Percentiles rank a stretch among this genome's conserved stretches.
Evolutionary conservation across 2,113 vertebrate species (phyloP).

Genomic region (Gnathonemus echidnorhynchus): DNA sequence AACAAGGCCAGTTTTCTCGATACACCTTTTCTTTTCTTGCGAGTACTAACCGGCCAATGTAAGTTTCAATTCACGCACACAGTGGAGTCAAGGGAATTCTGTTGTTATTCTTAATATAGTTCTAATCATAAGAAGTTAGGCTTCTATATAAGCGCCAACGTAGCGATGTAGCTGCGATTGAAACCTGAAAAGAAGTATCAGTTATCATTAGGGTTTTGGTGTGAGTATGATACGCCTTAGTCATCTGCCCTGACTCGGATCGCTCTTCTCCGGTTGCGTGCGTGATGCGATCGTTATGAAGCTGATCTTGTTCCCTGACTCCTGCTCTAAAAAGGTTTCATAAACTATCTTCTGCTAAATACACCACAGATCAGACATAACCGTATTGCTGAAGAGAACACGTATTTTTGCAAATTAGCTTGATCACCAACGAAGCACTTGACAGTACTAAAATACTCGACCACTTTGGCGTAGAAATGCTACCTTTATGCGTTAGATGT

Average conservation of each 20-base stretch:
- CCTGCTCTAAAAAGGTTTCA: background rate
- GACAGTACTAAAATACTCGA: background rate
- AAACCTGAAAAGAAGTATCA: background rate
- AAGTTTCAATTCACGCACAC: background rate
- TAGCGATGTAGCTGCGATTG: background rate
- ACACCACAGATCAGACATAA: background rate
- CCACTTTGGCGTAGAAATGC: background rate
- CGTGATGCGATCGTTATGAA: background rate
- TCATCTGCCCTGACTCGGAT: background rate
- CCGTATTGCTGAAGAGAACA: background rate
- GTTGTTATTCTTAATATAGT: background rate
- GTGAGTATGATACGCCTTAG: background rate
- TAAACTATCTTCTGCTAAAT: background rate
- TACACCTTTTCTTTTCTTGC: background rate
- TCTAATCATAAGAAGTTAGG: background rate
- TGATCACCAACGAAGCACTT: background rate
- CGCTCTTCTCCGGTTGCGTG: background rate
- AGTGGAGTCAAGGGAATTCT: background rate
- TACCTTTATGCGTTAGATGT: background rate
- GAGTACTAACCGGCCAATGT: background rate
- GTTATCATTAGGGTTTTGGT: background rate
- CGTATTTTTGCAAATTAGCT: background rate
- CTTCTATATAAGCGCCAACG: background rate
- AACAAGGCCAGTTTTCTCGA: background rate
- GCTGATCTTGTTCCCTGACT: background rate